Evolutionary conservation across 2,113 vertebrate genomes (phyloP).

Genomic region (Alces alces): DNA sequence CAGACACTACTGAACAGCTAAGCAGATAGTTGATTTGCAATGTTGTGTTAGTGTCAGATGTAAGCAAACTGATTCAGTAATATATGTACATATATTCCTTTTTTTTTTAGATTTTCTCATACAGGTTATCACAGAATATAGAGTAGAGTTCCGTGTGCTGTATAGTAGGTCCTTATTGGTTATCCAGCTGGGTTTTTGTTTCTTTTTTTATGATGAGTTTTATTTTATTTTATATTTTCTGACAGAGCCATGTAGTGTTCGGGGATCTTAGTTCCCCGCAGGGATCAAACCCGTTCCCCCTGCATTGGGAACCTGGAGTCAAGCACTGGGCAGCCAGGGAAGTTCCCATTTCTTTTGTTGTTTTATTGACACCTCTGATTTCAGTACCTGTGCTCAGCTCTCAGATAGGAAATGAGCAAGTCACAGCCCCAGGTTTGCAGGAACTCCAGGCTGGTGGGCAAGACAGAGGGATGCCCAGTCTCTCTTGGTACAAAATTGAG

Average conservation of each 20-base stretch:
- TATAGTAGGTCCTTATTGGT: background rate
- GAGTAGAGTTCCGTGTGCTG: background rate
- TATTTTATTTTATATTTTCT: background rate
- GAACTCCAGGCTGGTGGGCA: fast-evolving
- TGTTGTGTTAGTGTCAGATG: background rate
- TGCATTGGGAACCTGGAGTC: background rate
- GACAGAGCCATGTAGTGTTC: background rate
- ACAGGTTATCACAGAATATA: background rate
- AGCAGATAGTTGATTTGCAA: background rate
- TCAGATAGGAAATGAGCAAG: background rate
- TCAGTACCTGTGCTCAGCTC: background rate
- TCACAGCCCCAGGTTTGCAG: background rate
- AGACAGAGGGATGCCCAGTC: background rate
- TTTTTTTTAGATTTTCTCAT: background rate
- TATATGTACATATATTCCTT: background rate
- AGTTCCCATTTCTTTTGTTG: background rate
- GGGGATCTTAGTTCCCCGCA: background rate
- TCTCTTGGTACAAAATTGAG: background rate
- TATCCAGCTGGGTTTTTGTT: background rate
- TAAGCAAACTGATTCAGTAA: background rate
- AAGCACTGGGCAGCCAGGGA: background rate
- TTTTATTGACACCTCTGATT: background rate
- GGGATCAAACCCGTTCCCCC: background rate
- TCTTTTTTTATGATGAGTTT: background rate
- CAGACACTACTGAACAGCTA: background rate